Evolutionary conservation across 2,888 invertebrate genomes (phyloP).

Genomic region (Sesia bembeciformis): DNA sequence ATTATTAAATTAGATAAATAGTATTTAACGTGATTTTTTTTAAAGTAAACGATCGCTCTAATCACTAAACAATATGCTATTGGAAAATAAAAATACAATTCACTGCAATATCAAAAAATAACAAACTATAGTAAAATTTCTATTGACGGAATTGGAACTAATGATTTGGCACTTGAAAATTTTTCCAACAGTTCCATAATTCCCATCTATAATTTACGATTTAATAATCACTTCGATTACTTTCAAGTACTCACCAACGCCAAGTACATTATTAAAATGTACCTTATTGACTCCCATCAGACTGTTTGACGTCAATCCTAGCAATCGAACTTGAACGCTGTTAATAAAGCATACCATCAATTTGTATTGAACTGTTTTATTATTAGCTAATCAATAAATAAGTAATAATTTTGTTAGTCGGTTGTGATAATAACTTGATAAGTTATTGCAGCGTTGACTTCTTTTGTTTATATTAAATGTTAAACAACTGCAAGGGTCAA

Average conservation of each 20-base stretch:
- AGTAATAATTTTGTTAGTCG: background rate
- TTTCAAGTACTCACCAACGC: background rate
- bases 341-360: conserved; percentile 11
- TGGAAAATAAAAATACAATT: no score
- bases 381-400: conserved; percentile 1
- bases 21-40: no score
- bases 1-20: no score
- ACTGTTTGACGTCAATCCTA: conserved; percentile 46
- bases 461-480: no score
- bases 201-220: background rate
- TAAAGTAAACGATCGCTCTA: no score
- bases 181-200: background rate
- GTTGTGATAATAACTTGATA: background rate
- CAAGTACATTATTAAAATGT: conserved; percentile 2
- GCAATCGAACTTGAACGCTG: conserved; percentile 18
- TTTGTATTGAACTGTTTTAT: conserved; percentile 21
- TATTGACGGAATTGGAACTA: no score
- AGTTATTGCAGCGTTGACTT: no score
- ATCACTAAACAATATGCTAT: no score
- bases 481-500: no score
- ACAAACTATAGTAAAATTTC: no score
- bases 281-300: conserved; percentile 1
- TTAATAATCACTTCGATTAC: background rate
- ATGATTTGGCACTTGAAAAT: background rate
- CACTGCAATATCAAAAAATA: no score